Percentiles rank a stretch among this genome's conserved stretches.
These are phyloP conservation scores for Gymnodraco acuticeps DNA, from an alignment of 2,797 vertebrate species.

Conservation along the genomic window DNA sequence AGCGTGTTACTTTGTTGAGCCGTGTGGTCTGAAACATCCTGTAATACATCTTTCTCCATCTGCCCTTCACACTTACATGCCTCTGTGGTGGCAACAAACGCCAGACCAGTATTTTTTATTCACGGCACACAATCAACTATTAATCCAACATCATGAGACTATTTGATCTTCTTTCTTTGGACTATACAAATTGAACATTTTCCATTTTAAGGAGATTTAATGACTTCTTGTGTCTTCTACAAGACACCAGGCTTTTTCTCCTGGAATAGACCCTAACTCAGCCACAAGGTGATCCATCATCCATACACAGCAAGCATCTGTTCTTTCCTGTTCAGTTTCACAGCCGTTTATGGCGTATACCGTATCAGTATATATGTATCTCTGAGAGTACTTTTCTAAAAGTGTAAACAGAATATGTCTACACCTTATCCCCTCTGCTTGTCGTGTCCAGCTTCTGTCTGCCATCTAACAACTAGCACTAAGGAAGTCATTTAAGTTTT, in stretches of 20 bases:
- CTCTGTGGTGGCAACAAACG: conserved; percentile 20
- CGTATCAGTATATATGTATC: conserved; percentile 8
- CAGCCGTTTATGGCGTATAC: not conserved
- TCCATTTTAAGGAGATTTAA: conserved; percentile 41
- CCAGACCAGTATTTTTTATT: not conserved
- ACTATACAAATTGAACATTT: conserved; percentile 23
- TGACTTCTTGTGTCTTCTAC: conserved; percentile 22
- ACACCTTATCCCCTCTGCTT: not conserved
- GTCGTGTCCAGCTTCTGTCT: not conserved
- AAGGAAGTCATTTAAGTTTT: not conserved
- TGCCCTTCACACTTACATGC: conserved; percentile 34
- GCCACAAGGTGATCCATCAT: conserved; percentile 42
- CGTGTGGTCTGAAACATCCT: conserved; percentile 54
- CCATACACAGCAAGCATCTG: conserved; percentile 27
- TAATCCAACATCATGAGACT: not conserved
- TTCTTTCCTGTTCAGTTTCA: conserved; percentile 46
- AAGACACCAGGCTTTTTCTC: conserved; percentile 22
- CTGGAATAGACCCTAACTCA: conserved; percentile 32
- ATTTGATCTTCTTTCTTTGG: conserved; percentile 20
- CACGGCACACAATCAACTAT: not conserved
- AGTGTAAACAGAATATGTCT: not conserved
- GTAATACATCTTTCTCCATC: conserved; percentile 39
- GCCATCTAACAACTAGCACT: not conserved
- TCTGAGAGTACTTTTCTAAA: conserved; percentile 3
- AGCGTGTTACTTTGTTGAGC: not conserved